Evolutionary conservation across 2,113 vertebrate species (phyloP).

Genomic region (Hydropotes inermis): DNA sequence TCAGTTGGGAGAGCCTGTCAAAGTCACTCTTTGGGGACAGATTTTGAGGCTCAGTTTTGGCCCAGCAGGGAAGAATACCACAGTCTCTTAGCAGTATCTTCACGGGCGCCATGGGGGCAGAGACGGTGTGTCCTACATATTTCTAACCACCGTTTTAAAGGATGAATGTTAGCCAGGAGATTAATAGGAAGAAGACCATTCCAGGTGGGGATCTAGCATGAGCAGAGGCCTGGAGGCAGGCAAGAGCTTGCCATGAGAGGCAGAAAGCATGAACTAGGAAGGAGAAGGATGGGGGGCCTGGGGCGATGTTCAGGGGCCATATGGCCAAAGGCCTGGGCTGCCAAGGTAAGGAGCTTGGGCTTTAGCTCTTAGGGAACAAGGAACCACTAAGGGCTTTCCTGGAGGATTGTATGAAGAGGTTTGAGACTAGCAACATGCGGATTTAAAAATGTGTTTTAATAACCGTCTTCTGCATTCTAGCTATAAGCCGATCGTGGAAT

Average conservation of each 20-base stretch:
- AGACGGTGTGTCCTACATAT: no score
- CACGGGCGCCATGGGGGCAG: not conserved
- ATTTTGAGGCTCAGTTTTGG: not conserved
- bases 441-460: not conserved
- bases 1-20: not conserved
- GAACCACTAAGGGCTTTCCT: not conserved
- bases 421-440: not conserved
- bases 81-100: not conserved
- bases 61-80: not conserved
- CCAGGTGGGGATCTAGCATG: not conserved
- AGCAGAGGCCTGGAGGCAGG: not conserved
- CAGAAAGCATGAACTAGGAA: not conserved
- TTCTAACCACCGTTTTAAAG: not conserved
- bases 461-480: constrained; percentile 64
- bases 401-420: not conserved
- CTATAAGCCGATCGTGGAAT: constrained; percentile 88
- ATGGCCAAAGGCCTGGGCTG: not conserved
- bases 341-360: not conserved
- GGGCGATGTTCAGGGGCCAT: not conserved
- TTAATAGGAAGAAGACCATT: not conserved
- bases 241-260: fast-evolving
- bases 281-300: not conserved
- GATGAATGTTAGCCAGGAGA: not conserved
- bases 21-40: not conserved
- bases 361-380: not conserved